Evolutionary conservation across 2,113 vertebrate genomes (phyloP).

Genomic region (Onychostruthus taczanowskii): DNA sequence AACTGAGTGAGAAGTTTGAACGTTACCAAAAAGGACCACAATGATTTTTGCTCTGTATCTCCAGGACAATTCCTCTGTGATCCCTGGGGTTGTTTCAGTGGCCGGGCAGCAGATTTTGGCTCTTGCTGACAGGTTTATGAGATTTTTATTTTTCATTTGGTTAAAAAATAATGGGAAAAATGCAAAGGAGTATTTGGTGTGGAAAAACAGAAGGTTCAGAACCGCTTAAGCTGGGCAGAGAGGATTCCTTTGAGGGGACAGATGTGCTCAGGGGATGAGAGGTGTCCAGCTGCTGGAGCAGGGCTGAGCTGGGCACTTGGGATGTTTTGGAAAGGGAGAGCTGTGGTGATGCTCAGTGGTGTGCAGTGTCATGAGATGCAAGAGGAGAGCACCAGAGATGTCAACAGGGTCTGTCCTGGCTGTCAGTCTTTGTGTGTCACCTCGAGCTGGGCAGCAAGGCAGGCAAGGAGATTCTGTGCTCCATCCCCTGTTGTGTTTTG

Average conservation of each 20-base stretch:
- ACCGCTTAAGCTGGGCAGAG: neutral
- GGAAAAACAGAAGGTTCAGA: neutral
- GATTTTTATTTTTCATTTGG: neutral
- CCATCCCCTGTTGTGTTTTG: rapidly evolving
- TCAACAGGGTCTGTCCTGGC: rapidly evolving
- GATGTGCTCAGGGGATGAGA: neutral
- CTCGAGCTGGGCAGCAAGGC: rapidly evolving
- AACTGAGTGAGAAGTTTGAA: neutral
- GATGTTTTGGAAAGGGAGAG: rapidly evolving
- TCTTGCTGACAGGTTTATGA: neutral
- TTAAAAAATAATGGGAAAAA: neutral
- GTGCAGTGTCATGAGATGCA: rapidly evolving
- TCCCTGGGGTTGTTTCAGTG: neutral
- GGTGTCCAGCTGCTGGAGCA: neutral
- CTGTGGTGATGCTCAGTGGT: neutral
- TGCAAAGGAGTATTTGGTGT: neutral
- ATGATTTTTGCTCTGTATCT: neutral
- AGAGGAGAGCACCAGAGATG: neutral
- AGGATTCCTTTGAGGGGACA: neutral
- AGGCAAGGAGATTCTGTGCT: neutral
- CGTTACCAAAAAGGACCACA: neutral
- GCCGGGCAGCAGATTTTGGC: neutral
- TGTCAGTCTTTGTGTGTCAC: rapidly evolving
- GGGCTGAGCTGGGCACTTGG: neutral
- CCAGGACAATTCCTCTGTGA: neutral